A percentile compares a stretch with the other conserved stretches of the same genome.
These are phyloP conservation scores for Trypoxylus dichotomus DNA, from an alignment of 1,140 invertebrate species.

Conservation along the genomic window DNA sequence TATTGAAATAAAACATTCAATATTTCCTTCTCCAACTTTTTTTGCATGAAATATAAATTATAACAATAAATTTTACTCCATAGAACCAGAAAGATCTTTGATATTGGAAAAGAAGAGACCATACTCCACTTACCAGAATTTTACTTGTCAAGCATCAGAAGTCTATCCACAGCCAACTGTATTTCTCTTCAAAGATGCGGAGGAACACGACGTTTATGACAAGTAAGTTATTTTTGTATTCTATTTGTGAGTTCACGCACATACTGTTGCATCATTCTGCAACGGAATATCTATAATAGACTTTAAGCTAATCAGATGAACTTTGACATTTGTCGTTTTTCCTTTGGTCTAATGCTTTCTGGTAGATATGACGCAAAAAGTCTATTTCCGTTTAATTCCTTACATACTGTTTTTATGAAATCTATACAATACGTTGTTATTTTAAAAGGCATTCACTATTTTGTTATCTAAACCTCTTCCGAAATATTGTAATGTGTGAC, in stretches of 20 bases:
- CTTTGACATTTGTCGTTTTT: not conserved
- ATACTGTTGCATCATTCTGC: too few relatives aligned
- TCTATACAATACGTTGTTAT: too few relatives aligned
- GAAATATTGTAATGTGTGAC: too few relatives aligned
- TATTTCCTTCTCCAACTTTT: too few relatives aligned
- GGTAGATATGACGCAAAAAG: too few relatives aligned
- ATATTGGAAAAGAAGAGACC: conserved; percentile 2
- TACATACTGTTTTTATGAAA: too few relatives aligned
- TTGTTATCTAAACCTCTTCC: too few relatives aligned
- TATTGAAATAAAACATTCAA: too few relatives aligned
- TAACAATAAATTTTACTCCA: conserved; percentile 34
- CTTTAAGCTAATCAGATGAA: not conserved
- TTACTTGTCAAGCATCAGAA: conserved; percentile 53
- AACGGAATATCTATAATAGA: too few relatives aligned
- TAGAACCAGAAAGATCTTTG: conserved; percentile 47
- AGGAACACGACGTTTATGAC: conserved; percentile 34
- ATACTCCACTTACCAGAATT: conserved; percentile 41
- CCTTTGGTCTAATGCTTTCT: too few relatives aligned
- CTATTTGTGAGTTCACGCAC: conserved; percentile 17
- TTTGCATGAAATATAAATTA: not conserved
- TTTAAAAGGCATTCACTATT: too few relatives aligned
- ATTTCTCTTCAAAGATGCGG: conserved; percentile 46
- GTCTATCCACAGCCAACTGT: conserved; percentile 56
- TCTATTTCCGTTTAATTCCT: too few relatives aligned
- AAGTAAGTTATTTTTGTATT: conserved; percentile 7